These are phyloP conservation scores for Cavia porcellus DNA, from an alignment of 2,113 vertebrate genomes.

Conservation along the genomic window DNA sequence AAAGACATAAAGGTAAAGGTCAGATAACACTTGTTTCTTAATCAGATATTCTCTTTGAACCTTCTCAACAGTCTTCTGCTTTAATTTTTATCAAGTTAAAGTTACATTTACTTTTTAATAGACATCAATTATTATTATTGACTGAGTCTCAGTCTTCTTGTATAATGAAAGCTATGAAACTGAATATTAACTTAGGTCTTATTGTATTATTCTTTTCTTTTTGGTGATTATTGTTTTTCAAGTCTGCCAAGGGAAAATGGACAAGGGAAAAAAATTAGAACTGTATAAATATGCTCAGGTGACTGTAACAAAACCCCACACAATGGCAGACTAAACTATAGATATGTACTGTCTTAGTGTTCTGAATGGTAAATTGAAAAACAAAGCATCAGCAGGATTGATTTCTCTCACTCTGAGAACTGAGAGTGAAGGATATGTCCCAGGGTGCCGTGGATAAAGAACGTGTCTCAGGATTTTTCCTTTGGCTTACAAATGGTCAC, in stretches of 20 bases:
- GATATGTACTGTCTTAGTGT: too few relatives aligned
- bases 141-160: not conserved
- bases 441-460: too few relatives aligned
- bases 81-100: not conserved
- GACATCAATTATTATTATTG: not conserved
- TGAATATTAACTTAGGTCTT: not conserved
- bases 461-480: not conserved
- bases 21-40: not conserved
- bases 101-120: not conserved
- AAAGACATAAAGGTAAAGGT: not conserved
- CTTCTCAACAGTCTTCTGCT: not conserved
- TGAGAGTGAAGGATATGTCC: too few relatives aligned
- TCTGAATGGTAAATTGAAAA: not conserved
- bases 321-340: not conserved
- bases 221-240: not conserved
- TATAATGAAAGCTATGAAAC: not conserved
- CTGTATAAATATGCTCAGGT: not conserved
- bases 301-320: not conserved
- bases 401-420: not conserved
- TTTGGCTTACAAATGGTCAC: not conserved
- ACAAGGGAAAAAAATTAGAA: not conserved
- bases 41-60: not conserved
- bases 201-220: not conserved
- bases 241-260: not conserved
- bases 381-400: fast-evolving